Evolutionary conservation across 2,113 vertebrate species (phyloP).

Genomic region (Anthoscopus minutus): DNA sequence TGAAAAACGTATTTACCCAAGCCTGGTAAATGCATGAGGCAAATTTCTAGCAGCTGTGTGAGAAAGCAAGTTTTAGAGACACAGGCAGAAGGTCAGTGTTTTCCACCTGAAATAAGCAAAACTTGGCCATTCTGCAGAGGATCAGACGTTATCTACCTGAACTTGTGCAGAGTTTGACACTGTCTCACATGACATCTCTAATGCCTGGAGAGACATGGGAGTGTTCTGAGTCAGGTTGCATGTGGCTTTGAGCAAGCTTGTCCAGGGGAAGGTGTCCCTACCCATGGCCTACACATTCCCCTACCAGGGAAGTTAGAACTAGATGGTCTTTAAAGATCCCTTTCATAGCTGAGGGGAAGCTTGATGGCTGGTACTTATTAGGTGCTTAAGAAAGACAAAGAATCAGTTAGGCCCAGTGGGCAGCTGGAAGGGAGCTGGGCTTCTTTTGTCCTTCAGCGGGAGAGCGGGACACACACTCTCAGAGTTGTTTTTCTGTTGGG

Average conservation of each 20-base stretch:
- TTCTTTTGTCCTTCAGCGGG: too few species aligned
- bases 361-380: too few species aligned
- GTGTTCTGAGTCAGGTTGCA: not conserved
- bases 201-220: not conserved
- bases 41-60: not conserved
- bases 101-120: not conserved
- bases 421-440: too few species aligned
- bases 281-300: too few species aligned
- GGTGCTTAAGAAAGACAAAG: too few species aligned
- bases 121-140: not conserved
- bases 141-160: too few species aligned
- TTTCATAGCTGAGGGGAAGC: too few species aligned
- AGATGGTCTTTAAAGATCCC: not conserved
- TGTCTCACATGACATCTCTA: not conserved
- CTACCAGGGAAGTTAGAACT: not conserved
- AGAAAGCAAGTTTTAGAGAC: not conserved
- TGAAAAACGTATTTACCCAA: not conserved
- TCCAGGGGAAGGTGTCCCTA: not conserved
- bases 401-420: too few species aligned
- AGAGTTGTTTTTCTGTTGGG: too few species aligned
- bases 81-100: not conserved
- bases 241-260: not conserved
- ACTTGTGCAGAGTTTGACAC: not conserved
- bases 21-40: not conserved
- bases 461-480: too few species aligned